A percentile compares a stretch with the other conserved stretches of the same genome.
These are phyloP conservation scores for Ifrita kowaldi DNA, from an alignment of 2,113 vertebrate species.

Conservation along the genomic window DNA sequence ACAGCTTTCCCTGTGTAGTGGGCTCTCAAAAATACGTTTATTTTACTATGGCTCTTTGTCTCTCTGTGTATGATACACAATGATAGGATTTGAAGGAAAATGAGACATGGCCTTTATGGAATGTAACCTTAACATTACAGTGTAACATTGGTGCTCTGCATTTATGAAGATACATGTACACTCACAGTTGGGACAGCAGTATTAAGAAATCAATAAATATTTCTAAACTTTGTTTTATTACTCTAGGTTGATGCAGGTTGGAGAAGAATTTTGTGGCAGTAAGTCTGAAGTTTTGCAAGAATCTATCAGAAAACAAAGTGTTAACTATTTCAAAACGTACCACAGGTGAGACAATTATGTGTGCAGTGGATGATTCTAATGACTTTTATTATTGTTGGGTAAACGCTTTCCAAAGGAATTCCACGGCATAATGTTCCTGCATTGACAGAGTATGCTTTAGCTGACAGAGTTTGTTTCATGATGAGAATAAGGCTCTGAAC, in stretches of 20 bases:
- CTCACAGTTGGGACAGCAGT: neutral
- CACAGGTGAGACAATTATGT: conserved; percentile 83
- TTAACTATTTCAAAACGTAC: conserved; percentile 99
- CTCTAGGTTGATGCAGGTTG: conserved; percentile 92
- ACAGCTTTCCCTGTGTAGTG: neutral
- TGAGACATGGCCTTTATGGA: neutral
- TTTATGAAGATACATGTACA: neutral
- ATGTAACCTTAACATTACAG: neutral
- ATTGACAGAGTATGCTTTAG: too few relatives aligned
- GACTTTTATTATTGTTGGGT: neutral
- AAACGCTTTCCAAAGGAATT: neutral
- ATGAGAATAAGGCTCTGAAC: neutral
- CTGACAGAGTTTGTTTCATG: neutral
- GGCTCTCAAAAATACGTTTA: neutral
- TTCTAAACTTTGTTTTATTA: neutral
- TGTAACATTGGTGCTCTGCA: neutral
- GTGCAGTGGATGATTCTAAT: neutral
- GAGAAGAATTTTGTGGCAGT: conserved; percentile 97
- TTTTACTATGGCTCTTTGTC: neutral
- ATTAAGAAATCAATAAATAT: neutral
- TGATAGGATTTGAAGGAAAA: neutral
- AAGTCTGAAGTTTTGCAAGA: conserved; percentile 97
- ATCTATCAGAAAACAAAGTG: conserved; percentile 93
- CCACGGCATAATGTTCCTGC: neutral
- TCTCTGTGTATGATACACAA: neutral